These are phyloP conservation scores for Odontocerum albicorne DNA, from an alignment of 2,888 invertebrate genomes.

Conservation along the genomic window DNA sequence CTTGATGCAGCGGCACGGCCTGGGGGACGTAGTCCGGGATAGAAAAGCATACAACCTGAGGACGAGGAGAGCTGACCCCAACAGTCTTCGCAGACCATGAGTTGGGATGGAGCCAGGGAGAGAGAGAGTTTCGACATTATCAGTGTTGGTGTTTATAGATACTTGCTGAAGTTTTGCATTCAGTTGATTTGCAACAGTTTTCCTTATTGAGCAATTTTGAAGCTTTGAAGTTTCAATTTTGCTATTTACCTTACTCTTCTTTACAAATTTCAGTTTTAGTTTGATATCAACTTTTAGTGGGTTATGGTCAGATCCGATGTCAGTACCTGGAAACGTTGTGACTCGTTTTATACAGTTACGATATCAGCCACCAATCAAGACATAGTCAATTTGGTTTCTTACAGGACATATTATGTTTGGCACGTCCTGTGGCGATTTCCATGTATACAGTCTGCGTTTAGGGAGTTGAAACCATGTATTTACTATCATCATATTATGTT, in stretches of 20 bases:
- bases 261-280: not conserved
- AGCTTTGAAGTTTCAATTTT: not conserved
- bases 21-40: too few relatives aligned
- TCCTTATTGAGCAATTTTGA: not conserved
- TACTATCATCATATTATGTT: not conserved
- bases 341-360: constrained; percentile 9
- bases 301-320: constrained; percentile 8
- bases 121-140: not conserved
- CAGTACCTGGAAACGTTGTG: constrained; percentile 9
- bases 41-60: too few relatives aligned
- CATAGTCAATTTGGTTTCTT: constrained; percentile 10
- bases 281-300: constrained; percentile 3
- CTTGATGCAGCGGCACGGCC: too few relatives aligned
- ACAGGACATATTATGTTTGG: not conserved
- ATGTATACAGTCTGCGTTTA: constrained; percentile 12
- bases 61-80: too few relatives aligned
- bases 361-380: constrained; percentile 2
- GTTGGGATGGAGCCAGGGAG: too few relatives aligned
- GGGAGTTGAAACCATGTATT: constrained; percentile 11
- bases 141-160: not conserved
- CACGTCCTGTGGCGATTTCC: constrained; percentile 8
- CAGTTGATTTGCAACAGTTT: not conserved
- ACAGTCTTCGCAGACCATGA: too few relatives aligned
- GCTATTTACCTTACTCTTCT: not conserved
- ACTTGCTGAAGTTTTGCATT: constrained; percentile 4